These are phyloP conservation scores for Streptopelia turtur DNA, from an alignment of 2,797 vertebrate species.

Conservation along the genomic window DNA sequence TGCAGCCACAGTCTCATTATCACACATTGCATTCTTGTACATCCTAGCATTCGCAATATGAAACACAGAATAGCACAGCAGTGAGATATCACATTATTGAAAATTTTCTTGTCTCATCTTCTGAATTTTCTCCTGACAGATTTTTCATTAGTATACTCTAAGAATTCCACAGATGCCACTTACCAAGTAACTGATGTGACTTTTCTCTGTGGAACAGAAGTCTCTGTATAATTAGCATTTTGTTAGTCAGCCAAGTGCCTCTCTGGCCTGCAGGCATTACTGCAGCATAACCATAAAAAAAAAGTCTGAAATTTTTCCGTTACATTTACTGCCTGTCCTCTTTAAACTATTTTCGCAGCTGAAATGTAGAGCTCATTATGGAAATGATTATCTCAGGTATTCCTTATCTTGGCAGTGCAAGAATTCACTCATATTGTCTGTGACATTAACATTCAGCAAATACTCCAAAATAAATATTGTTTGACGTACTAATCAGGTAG, in stretches of 20 bases:
- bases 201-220: conserved; percentile 34
- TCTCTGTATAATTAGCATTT: conserved; percentile 37
- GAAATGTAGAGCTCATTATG: neutral
- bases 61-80: neutral
- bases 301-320: neutral
- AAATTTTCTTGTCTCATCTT: neutral
- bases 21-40: neutral
- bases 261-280: conserved; percentile 23
- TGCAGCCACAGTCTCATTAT: neutral
- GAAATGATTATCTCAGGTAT: neutral
- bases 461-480: neutral
- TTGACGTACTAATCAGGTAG: neutral
- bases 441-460: neutral
- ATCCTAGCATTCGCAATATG: neutral
- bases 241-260: conserved; percentile 38
- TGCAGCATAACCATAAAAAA: conserved; percentile 13
- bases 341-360: neutral
- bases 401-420: neutral
- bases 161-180: neutral
- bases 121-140: neutral
- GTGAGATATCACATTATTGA: neutral
- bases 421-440: neutral
- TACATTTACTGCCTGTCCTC: neutral
- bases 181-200: neutral
- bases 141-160: neutral